Evolutionary conservation across 2,888 invertebrate species (phyloP).

Genomic region (Melanargia galathea): DNA sequence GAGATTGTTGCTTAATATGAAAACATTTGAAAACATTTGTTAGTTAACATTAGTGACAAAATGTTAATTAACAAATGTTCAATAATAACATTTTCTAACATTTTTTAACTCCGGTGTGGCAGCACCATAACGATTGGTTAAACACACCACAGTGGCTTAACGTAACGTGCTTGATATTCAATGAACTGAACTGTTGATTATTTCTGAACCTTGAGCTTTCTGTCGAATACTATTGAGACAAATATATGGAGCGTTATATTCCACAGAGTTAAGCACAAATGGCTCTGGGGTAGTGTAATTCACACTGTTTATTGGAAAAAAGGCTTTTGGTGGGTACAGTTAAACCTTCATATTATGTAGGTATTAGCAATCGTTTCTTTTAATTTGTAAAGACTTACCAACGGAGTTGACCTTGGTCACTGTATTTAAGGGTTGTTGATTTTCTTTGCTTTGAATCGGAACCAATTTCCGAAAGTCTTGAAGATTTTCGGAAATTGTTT

Average conservation of each 20-base stretch:
- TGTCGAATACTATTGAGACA: conserved; percentile 16
- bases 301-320: conserved; percentile 13
- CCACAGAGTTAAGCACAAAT: conserved; percentile 18
- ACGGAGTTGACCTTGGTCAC: too few relatives aligned
- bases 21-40: too few relatives aligned
- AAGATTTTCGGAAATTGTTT: too few relatives aligned
- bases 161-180: conserved; percentile 27
- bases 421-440: too few relatives aligned
- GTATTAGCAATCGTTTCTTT: background rate
- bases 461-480: too few relatives aligned
- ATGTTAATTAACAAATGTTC: too few relatives aligned
- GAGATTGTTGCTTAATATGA: too few relatives aligned
- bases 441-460: too few relatives aligned
- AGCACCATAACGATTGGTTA: too few relatives aligned
- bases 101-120: too few relatives aligned
- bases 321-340: background rate
- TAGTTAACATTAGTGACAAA: too few relatives aligned
- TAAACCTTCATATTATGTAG: background rate
- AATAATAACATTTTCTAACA: too few relatives aligned
- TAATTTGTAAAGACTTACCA: background rate
- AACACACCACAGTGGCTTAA: conserved; percentile 20
- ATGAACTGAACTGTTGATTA: conserved; percentile 31
- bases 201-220: conserved; percentile 22
- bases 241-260: conserved; percentile 27
- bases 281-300: conserved; percentile 4